phyloP scores from a whole-genome alignment of 1,140 invertebrate genomes.

The Drosophila tani region DNA sequence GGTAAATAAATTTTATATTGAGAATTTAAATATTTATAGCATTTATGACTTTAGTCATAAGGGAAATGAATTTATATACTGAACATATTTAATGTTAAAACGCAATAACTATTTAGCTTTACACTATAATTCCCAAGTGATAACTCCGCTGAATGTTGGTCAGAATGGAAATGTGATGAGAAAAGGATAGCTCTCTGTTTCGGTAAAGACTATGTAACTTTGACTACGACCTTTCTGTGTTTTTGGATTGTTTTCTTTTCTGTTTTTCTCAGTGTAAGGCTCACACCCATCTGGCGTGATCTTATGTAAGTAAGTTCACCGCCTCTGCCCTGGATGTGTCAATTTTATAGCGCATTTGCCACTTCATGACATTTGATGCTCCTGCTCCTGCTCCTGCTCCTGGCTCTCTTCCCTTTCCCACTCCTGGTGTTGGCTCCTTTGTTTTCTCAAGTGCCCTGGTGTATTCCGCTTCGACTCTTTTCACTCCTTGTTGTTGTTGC shows the following conservation, averaged over 20 bases:
- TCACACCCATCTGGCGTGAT: slow-evolving; percentile 62
- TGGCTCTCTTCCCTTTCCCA: background rate
- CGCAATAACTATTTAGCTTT: no score
- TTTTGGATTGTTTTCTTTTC: background rate
- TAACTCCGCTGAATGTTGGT: no score
- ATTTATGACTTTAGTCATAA: no score
- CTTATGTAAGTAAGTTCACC: slow-evolving; percentile 53
- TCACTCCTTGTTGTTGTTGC: slow-evolving; percentile 39
- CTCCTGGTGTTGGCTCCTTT: slow-evolving; percentile 45
- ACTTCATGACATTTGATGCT: slow-evolving; percentile 69
- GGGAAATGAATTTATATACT: no score
- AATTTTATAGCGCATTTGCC: slow-evolving; percentile 74
- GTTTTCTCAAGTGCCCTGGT: slow-evolving; percentile 74
- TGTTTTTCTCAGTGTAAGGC: slow-evolving; percentile 26
- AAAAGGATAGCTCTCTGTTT: no score
- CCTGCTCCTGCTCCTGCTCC: slow-evolving; percentile 24
- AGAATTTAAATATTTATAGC: background rate
- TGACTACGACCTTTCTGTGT: background rate
- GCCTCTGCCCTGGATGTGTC: slow-evolving; percentile 66
- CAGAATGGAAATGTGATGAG: no score
- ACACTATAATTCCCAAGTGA: no score
- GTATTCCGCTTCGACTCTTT: slow-evolving; percentile 38
- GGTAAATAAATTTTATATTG: background rate
- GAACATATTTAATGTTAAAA: no score
- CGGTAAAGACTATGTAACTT: no score